A percentile compares a stretch with the other conserved stretches of the same genome.
These are phyloP conservation scores for Zoanthus solanderi DNA, from an alignment of 92 coral and sea anemone genomes.

Conservation along the genomic window DNA sequence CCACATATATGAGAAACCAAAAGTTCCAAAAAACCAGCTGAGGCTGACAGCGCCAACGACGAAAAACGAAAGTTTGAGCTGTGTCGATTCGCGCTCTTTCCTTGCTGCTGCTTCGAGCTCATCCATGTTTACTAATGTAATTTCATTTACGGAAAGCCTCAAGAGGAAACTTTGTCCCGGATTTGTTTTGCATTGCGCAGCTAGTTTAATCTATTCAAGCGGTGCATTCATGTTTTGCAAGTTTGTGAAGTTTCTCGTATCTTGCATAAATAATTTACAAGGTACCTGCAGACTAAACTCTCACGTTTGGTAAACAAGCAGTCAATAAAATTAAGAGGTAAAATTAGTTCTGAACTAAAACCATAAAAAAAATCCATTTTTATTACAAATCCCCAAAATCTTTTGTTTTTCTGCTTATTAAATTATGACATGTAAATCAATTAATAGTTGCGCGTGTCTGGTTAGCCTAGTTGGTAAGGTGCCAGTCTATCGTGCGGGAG, in stretches of 20 bases:
- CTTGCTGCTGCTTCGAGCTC: conserved; percentile 71
- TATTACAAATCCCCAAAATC: no score
- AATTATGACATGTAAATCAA: no score
- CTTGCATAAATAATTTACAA: conserved; percentile 25
- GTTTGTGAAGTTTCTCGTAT: conserved; percentile 19
- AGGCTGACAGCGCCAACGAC: conserved; percentile 69
- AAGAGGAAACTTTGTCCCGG: not conserved
- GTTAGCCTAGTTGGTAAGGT: no score
- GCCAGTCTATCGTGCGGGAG: no score
- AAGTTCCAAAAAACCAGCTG: conserved; percentile 85
- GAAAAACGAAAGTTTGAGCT: conserved; percentile 78
- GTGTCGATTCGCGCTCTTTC: conserved; percentile 78
- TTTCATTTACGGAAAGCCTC: not conserved
- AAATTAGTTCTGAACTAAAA: not conserved
- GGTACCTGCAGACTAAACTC: conserved; percentile 44
- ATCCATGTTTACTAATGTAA: conserved; percentile 56
- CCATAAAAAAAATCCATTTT: no score
- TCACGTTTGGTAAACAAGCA: conserved; percentile 15
- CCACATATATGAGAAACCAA: conserved; percentile 84
- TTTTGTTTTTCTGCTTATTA: no score
- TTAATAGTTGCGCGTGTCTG: not conserved
- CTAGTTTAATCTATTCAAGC: conserved; percentile 4
- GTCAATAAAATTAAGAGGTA: not conserved
- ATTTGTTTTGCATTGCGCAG: conserved; percentile 15
- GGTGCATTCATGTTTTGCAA: conserved; percentile 9